phyloP scores from a whole-genome alignment of 1,140 invertebrate species.

The Nymphalis io region DNA sequence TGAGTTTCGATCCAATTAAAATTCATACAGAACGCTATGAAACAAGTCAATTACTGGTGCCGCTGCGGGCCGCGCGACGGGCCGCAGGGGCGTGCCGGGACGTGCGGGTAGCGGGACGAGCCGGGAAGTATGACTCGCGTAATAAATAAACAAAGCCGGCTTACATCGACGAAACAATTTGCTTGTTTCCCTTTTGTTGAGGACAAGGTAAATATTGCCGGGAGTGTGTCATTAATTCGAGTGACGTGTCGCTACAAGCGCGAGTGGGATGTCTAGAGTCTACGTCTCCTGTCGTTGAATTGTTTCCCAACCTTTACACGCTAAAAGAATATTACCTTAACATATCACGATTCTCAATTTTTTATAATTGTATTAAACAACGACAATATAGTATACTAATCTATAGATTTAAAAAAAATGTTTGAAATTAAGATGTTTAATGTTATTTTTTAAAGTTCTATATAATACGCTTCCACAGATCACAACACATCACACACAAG shows the following conservation, averaged over 20 bases:
- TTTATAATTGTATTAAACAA: too few relatives aligned
- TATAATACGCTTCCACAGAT: too few relatives aligned
- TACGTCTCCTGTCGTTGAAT: background rate
- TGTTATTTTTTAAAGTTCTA: too few relatives aligned
- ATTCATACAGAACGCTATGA: conserved; percentile 32
- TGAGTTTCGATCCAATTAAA: conserved; percentile 43
- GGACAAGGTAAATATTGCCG: conserved; percentile 22
- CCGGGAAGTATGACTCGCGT: conserved; percentile 13
- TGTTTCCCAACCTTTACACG: background rate
- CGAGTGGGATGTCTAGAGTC: conserved; percentile 1
- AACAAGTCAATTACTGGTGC: conserved; percentile 33
- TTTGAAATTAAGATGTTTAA: too few relatives aligned
- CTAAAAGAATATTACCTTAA: conserved; percentile 13
- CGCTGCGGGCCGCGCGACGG: background rate
- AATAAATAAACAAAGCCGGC: conserved; percentile 33
- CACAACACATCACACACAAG: too few relatives aligned
- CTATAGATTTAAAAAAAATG: too few relatives aligned
- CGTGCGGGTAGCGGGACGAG: background rate
- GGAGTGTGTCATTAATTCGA: conserved; percentile 28
- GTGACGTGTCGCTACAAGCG: conserved; percentile 3
- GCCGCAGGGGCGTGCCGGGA: background rate
- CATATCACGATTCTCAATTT: too few relatives aligned
- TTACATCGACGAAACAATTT: conserved; percentile 29
- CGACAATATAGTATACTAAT: too few relatives aligned
- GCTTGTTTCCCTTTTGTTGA: conserved; percentile 33